Conservation (phyloP, 2,113 vertebrate genomes). For the Pleuronectes platessa region DNA sequence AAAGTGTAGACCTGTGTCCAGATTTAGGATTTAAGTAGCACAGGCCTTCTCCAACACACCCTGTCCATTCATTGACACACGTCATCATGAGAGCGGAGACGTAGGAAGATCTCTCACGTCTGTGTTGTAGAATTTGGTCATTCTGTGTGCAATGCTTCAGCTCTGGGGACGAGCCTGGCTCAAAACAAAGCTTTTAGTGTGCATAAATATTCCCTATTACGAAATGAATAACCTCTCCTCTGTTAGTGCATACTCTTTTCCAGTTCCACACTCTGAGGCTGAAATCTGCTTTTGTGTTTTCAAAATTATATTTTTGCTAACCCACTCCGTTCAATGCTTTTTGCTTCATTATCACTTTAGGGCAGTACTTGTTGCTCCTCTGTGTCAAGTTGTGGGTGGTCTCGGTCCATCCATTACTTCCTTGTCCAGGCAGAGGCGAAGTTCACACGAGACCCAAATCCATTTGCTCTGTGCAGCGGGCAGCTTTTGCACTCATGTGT, state of each 20-base stretch:
- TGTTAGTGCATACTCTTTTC: slow-evolving; percentile 27
- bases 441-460: slow-evolving; percentile 71
- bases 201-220: slow-evolving; percentile 35
- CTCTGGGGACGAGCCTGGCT: slow-evolving; percentile 42
- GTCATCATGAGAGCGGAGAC: slow-evolving; percentile 56
- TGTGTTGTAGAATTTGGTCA: slow-evolving; percentile 57
- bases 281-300: slow-evolving; percentile 50
- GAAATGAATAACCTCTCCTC: slow-evolving; percentile 43
- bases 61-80: slow-evolving; percentile 54
- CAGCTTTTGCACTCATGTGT: slow-evolving; percentile 76
- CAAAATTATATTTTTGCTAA: slow-evolving; percentile 17
- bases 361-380: slow-evolving; percentile 48
- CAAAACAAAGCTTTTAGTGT: slow-evolving; percentile 63
- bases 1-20: slow-evolving; percentile 41
- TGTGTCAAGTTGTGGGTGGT: slow-evolving; percentile 74
- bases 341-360: slow-evolving; percentile 41
- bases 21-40: slow-evolving; percentile 40
- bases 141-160: slow-evolving; percentile 31
- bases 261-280: slow-evolving; percentile 20
- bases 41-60: slow-evolving; percentile 59
- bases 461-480: slow-evolving; percentile 66
- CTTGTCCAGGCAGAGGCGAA: slow-evolving; percentile 65
- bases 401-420: slow-evolving; percentile 69
- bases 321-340: slow-evolving; percentile 36
- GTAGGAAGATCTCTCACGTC: slow-evolving; percentile 47